These are phyloP conservation scores for Apotomis turbidana DNA, from an alignment of 2,888 invertebrate genomes.

Conservation along the genomic window DNA sequence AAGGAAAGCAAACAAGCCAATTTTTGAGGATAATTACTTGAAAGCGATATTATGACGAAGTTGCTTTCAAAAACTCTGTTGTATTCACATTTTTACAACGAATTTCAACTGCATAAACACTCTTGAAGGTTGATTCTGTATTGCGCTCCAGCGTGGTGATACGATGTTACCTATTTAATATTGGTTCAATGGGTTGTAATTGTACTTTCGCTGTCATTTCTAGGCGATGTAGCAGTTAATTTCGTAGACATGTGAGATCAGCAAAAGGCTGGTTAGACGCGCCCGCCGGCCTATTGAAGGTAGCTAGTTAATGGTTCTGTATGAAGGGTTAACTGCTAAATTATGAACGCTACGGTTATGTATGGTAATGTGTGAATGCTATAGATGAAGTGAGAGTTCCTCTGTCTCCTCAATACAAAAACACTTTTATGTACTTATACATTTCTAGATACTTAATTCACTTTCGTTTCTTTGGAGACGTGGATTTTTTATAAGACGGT, in stretches of 20 bases:
- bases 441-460: no score
- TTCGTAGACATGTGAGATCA: conserved; percentile 25
- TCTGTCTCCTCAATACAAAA: no score
- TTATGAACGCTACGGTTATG: neutral
- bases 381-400: no score
- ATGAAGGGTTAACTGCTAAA: conserved; percentile 13
- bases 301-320: neutral
- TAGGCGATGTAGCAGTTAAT: conserved; percentile 31
- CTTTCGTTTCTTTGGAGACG: no score
- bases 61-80: neutral
- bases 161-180: neutral
- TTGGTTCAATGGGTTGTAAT: conserved; percentile 1
- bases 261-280: conserved; percentile 1
- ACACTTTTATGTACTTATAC: no score
- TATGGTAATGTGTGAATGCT: no score
- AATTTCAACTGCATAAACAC: neutral
- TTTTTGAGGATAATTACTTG: neutral
- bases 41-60: neutral
- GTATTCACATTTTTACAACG: neutral
- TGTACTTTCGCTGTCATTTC: conserved; percentile 34
- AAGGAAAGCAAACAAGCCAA: neutral
- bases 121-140: neutral
- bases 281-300: conserved; percentile 6
- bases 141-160: neutral
- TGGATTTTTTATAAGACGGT: no score